phyloP scores from a whole-genome alignment of 2,888 invertebrate genomes.

The Callimorpha dominula region DNA sequence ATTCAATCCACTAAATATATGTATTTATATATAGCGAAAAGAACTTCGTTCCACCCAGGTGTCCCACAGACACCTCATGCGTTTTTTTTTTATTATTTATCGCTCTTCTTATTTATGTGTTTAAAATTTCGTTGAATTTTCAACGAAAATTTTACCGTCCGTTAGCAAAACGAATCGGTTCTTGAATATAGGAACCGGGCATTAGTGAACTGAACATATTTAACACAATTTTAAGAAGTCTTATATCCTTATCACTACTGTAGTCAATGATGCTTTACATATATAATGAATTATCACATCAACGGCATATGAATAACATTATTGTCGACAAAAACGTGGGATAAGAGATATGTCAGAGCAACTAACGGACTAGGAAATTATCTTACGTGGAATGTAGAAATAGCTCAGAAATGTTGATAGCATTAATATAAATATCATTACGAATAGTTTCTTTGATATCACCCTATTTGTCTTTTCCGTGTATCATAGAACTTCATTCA shows the following conservation, averaged over 20 bases:
- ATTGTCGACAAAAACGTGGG: slow-evolving; percentile 63
- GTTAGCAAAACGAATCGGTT: too few species aligned
- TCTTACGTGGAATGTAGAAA: slow-evolving; percentile 21
- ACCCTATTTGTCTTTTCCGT: not conserved
- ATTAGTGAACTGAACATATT: not conserved
- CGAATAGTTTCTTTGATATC: not conserved
- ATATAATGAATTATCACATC: slow-evolving; percentile 37
- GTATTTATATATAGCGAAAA: too few species aligned
- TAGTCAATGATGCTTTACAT: slow-evolving; percentile 25
- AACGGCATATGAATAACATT: slow-evolving; percentile 33
- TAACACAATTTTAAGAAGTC: not conserved
- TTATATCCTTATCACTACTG: not conserved
- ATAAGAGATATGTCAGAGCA: slow-evolving; percentile 41
- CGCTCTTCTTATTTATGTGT: too few species aligned
- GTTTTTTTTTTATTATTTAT: too few species aligned
- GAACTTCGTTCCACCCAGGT: too few species aligned
- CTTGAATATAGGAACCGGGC: too few species aligned
- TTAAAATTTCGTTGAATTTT: too few species aligned
- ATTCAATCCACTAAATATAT: too few species aligned
- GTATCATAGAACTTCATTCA: too few species aligned
- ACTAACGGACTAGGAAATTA: slow-evolving; percentile 20
- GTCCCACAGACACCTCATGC: too few species aligned
- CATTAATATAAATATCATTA: not conserved
- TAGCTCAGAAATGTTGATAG: slow-evolving; percentile 16
- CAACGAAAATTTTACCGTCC: too few species aligned